Base-by-base conservation (phyloP, 1,140 invertebrate species). In the Bombus turneri region DNA sequence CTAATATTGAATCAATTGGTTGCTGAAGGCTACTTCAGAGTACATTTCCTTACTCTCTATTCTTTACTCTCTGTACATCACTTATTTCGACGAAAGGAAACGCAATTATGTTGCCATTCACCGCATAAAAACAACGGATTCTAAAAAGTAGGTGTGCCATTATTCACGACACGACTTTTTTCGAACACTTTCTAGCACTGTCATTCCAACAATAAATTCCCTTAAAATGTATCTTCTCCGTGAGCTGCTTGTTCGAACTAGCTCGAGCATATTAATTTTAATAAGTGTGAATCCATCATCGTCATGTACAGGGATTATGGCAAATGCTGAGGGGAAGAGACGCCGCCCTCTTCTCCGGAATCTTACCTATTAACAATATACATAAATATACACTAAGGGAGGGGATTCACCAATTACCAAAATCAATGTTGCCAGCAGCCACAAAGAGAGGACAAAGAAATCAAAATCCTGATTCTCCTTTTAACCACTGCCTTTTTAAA, bases 341-440 rank as follows among this genome's bases (percentile, higher is more conserved):
- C 31, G 68, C 31, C 34, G 53, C 37, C 64, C 82, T 73, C 86
- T 85, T 85, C 66, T 8, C 71, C 75, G 76, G n/a, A 75, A 78
- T 73, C 84, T 80, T 88, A 78, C 43, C 53, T 78, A 72, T 85
- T 88, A 83, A 85, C 66, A 77, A 75, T 88, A 90, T 87, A 85
- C 85, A 89, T 91, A 92, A 90, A 91, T 87, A 88, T 87, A 90
- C 72, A 83, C 88, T 90, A 88, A 53, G 86, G 41, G 77, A 85
- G 78, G 84, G 93, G 94, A 95, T 95, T 95, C 93, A 95, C 91
- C 80, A 95, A 93, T 94, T 93, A 94, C 62, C 89, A 95, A 94
- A 95, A 94, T 93, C 92, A 95, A 94, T 69, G 83, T 74, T 31
- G 62, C 37, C 62, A 71, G 81, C 73, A 90, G 73, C 43, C 85